Evolutionary conservation across 2,888 invertebrate species (phyloP).

Genomic region (Phorcus lineatus): DNA sequence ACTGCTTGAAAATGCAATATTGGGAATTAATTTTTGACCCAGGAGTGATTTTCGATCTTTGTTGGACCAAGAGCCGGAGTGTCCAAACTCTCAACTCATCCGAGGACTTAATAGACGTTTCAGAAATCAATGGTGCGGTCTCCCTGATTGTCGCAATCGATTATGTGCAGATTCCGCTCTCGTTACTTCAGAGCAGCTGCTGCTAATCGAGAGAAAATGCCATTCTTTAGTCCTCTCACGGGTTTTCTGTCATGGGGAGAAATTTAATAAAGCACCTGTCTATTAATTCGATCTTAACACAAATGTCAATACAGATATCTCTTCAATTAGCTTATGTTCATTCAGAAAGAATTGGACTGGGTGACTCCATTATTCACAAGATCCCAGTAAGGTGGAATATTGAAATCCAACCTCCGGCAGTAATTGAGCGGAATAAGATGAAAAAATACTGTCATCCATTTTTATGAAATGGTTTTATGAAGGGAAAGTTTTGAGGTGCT

Average conservation of each 20-base stretch:
- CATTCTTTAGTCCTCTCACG: not conserved
- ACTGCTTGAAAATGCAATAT: slow-evolving; percentile 17
- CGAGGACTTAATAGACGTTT: slow-evolving; percentile 15
- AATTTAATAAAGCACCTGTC: slow-evolving; percentile 24
- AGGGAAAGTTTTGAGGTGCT: no score
- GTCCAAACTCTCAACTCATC: slow-evolving; percentile 18
- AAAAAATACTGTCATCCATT: no score
- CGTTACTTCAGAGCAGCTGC: slow-evolving; percentile 13
- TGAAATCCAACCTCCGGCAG: no score
- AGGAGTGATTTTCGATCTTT: slow-evolving; percentile 12
- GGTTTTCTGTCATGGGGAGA: slow-evolving; percentile 10
- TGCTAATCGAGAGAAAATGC: slow-evolving; percentile 13
- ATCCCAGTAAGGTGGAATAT: not conserved
- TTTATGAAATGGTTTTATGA: no score
- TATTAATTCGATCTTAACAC: slow-evolving; percentile 21
- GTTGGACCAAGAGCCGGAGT: not conserved
- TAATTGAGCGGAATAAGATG: no score
- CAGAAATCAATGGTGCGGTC: slow-evolving; percentile 6
- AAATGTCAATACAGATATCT: slow-evolving; percentile 9
- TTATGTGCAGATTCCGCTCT: slow-evolving; percentile 11
- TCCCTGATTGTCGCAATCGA: slow-evolving; percentile 17
- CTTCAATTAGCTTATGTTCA: slow-evolving; percentile 18
- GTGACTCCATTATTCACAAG: not conserved
- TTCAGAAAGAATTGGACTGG: not conserved
- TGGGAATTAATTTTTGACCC: slow-evolving; percentile 20